Evolutionary conservation across 2,888 invertebrate genomes (phyloP), one percentile per base, ranked within the genome.

Genomic region (Chesias legatella): DNA sequence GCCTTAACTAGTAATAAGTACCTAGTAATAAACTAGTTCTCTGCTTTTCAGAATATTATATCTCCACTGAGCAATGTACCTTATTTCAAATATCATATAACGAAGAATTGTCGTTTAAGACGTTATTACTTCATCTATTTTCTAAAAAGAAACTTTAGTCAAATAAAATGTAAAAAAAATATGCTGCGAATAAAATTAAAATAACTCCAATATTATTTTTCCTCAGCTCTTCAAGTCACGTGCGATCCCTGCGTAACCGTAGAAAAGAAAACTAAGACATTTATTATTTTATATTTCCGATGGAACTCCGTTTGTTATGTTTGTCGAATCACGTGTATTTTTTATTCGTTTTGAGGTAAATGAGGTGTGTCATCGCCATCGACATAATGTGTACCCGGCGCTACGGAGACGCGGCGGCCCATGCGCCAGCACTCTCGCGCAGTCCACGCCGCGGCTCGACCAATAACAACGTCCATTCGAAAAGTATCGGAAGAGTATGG

Each of bases 381-480:
- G 56, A 49, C 56, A 62, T 56, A 60, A 66, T 68, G 62, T 62
- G 62, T 51, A 60, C 57, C 53, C 56, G 67, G 68, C 71, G 67
- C 60, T 70, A 67, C 56, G 44, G 25, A 51, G 55, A 52, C 34
- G 54, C 60, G 65, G 57, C 65, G 69, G 58, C 59, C 65, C 58
- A 68, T 65, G 60, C 71, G 74, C 67, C 69, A 63, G 64, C 66
- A 57, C 75, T 72, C 73, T 62, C 72, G 77, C 83, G 81, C 81
- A 80, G 79, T 82, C 63, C 62, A 60, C 68, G 60, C 63, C 65
- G 67, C 77, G 77, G 77, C 59, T 62, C 77, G 74, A 63, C 76
- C 73, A 74, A 78, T 79, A 76, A 76, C 77, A 81, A 79, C 83
- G 84, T 79, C 72, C 72, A 77, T 77, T 63, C 67, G 77, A 73